Evolutionary conservation across 1,140 invertebrate species (phyloP).

Genomic region (Acromyrmex charruanus): DNA sequence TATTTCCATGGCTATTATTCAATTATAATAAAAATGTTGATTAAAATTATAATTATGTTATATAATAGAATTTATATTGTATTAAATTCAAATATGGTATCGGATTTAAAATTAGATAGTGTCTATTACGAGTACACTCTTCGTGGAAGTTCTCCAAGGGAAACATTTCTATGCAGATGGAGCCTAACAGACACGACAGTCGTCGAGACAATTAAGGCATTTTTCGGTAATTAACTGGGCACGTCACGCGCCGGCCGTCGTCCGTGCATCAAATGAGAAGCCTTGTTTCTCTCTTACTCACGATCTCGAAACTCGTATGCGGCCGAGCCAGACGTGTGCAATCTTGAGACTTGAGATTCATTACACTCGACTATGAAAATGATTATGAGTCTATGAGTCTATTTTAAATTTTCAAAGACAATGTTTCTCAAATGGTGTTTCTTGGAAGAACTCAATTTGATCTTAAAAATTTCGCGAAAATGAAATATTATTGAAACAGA

Average conservation of each 20-base stretch:
- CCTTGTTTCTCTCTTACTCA: conserved; percentile 23
- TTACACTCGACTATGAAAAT: conserved; percentile 12
- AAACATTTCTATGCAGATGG: conserved; percentile 56
- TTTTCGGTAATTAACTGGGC: conserved; percentile 73
- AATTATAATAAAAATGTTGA: not conserved
- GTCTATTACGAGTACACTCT: not conserved
- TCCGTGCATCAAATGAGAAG: conserved; percentile 40
- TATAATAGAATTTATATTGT: not conserved
- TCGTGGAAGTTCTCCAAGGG: conserved; percentile 28
- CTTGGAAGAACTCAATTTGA: not conserved
- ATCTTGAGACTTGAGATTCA: conserved; percentile 3
- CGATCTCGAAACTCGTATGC: conserved; percentile 36
- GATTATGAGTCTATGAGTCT: not conserved
- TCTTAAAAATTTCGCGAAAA: not conserved
- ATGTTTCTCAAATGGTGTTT: not conserved
- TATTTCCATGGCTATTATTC: not conserved
- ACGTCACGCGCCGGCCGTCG: conserved; percentile 22
- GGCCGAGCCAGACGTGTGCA: not conserved
- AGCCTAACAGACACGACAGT: conserved; percentile 51
- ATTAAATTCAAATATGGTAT: not conserved
- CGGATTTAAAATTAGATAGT: not conserved
- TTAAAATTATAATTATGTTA: not conserved
- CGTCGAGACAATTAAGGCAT: conserved; percentile 71
- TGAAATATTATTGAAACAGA: not conserved
- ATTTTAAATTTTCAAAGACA: conserved; percentile 1